A percentile compares a stretch with the other conserved stretches of the same genome.
Evolutionary conservation across 2,888 invertebrate genomes (phyloP).

Genomic region (Plutella xylostella): DNA sequence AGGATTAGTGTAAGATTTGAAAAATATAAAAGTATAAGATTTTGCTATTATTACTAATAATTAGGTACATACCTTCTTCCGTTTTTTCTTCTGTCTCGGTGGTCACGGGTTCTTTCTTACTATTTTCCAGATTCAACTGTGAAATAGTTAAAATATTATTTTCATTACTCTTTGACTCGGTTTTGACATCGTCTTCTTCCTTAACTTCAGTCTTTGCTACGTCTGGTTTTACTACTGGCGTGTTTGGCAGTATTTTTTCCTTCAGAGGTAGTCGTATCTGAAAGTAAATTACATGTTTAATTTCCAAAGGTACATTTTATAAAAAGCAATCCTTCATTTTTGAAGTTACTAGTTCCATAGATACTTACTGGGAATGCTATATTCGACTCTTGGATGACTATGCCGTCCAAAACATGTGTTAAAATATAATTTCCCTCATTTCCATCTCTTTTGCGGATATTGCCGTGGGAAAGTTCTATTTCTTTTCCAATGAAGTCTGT

Average conservation of each 20-base stretch:
- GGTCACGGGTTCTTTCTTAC: constrained; percentile 18
- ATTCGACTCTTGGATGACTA: constrained; percentile 59
- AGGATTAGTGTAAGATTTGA: too few relatives aligned
- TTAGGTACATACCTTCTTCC: constrained; percentile 6
- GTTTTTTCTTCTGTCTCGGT: constrained; percentile 12
- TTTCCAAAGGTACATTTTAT: too few relatives aligned
- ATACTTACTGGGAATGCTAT: constrained; percentile 52
- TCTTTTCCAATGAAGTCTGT: constrained; percentile 16
- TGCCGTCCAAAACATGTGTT: constrained; percentile 57
- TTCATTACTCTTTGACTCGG: constrained; percentile 7
- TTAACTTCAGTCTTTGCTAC: background rate
- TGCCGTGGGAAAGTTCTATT: constrained; percentile 20
- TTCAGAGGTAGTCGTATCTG: constrained; percentile 46
- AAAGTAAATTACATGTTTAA: constrained; percentile 12
- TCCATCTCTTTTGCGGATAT: constrained; percentile 18
- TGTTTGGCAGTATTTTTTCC: constrained; percentile 25
- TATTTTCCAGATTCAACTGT: constrained; percentile 22
- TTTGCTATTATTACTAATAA: background rate
- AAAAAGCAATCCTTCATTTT: too few relatives aligned
- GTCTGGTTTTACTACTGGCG: background rate
- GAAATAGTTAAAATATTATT: constrained; percentile 24
- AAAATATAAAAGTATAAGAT: background rate
- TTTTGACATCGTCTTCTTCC: constrained; percentile 13
- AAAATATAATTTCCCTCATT: constrained; percentile 31
- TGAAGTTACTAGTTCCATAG: background rate